Conservation (phyloP, 2,113 vertebrate genomes). For the Brachypodius melanocephalos region DNA sequence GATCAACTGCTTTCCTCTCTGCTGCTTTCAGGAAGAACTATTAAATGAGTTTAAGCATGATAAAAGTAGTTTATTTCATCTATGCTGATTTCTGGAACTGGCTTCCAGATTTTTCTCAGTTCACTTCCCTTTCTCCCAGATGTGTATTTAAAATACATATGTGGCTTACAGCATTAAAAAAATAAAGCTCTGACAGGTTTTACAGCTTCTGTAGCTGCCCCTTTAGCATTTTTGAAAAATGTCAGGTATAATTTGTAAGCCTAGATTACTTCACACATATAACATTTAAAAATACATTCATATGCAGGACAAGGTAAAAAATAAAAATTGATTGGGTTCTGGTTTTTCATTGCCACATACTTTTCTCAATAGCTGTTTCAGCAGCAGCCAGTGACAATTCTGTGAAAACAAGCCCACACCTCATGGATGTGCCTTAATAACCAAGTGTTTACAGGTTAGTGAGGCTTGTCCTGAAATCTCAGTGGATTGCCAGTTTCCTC, state of each 20-base stretch:
- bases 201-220: background rate
- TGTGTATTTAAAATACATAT: background rate
- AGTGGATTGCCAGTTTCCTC: background rate
- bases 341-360: background rate
- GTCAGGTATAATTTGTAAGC: background rate
- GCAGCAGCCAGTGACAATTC: background rate
- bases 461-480: background rate
- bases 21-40: background rate
- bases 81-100: background rate
- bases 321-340: background rate
- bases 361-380: background rate
- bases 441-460: background rate
- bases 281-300: background rate
- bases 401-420: background rate
- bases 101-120: conserved; percentile 11
- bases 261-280: background rate
- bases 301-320: background rate
- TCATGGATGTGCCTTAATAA: background rate
- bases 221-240: background rate
- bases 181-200: background rate
- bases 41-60: background rate
- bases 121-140: background rate
- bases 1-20: background rate
- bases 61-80: background rate
- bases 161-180: background rate